Base-by-base conservation (phyloP, 1,140 invertebrate genomes). In the Lanistes nyassanus region DNA sequence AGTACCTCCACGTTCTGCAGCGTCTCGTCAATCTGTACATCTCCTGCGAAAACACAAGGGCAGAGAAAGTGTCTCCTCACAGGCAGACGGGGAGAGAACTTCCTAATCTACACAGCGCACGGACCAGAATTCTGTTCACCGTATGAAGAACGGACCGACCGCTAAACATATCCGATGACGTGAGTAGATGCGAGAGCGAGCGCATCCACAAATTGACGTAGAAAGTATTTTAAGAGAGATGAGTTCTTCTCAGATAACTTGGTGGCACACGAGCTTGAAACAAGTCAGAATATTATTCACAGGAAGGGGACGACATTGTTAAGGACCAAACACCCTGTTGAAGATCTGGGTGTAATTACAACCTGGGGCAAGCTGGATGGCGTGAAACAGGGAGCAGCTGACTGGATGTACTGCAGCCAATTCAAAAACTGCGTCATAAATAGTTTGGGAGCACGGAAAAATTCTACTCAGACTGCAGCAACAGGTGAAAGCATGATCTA, bases 21-120 rank as follows among this genome's bases (percentile, higher is more conserved):
- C 13, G 69, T 71, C 9, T 81, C 80, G 11, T 78, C 67, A 26
- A 81, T 81, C 21, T 75, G 66, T 26, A 81, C 77, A 55, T 77
- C 68, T 23, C 77, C 80, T 77, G 77, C 0, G 4, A 62, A 23
- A 11, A 26, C 34, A 37, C 13, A 62, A 58, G n/a, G 47, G 9
- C n/a, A 26, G 51, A 37, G 26, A 68, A 31, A 42, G 11, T 51
- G n/a, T 51, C 4, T 47, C 2, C 47, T 9, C 36, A 34, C 4
- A 60, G 19, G 29, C 19, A 47, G 2, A 64, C 42, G 60, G 29
- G 7, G 1, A 64, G 34, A 31, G 6, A 26, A 34, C 26, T 56
- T 34, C 21, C 56, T 26, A 16, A 5, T 36, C 3, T 2, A 58
- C n/a, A 71, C n/a, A 21, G 34, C 56, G 7, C 16, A 4, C 31